Percentiles rank a stretch among this genome's conserved stretches.
Conservation (phyloP, 2,113 vertebrate species). For the Dendrocopos noguchii region DNA sequence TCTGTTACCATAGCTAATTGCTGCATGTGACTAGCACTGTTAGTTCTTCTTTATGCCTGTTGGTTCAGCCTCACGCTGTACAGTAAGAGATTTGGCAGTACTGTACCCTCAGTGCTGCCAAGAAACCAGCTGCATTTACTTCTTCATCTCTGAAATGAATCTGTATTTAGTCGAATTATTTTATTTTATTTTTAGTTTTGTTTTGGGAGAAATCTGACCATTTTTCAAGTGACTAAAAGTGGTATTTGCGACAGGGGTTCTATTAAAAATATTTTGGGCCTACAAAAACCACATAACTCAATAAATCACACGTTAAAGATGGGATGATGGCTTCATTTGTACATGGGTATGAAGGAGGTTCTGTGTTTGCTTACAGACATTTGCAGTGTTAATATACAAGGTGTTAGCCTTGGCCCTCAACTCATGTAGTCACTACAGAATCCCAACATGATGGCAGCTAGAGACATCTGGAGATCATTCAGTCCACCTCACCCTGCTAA, state of each 20-base stretch:
- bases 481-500: too few species aligned
- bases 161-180: neutral
- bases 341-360: neutral
- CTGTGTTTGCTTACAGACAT: neutral
- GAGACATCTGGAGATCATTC: too few species aligned
- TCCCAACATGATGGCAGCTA: too few species aligned
- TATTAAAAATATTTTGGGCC: neutral
- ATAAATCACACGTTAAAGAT: neutral
- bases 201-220: neutral
- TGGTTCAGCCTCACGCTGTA: constrained; percentile 27
- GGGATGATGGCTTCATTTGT: neutral
- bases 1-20: constrained; percentile 65
- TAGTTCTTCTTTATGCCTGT: constrained; percentile 48
- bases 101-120: neutral
- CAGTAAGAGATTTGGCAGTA: constrained; percentile 47
- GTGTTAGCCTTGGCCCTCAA: neutral
- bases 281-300: neutral
- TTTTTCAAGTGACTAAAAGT: neutral
- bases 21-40: constrained; percentile 54
- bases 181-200: too few species aligned
- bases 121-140: constrained; percentile 58
- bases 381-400: neutral
- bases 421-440: neutral
- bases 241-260: neutral
- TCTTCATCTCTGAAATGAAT: constrained; percentile 28